Conservation (phyloP, 2,888 invertebrate species). For the Alcis repandata region DNA sequence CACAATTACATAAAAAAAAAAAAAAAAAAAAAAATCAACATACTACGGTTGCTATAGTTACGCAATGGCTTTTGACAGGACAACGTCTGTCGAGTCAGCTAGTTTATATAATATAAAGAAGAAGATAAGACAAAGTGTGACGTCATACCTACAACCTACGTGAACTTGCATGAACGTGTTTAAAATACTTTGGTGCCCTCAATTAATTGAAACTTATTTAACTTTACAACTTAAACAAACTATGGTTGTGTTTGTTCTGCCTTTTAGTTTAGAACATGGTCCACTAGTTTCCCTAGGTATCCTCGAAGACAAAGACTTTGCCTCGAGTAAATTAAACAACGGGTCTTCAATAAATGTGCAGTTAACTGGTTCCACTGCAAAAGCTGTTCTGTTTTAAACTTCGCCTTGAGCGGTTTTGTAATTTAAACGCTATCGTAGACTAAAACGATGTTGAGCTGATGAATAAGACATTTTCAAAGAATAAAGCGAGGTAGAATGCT, state of each 20-base stretch:
- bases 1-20: no score
- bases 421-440: not conserved
- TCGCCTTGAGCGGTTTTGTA: constrained; percentile 9
- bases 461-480: not conserved
- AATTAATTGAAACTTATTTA: no score
- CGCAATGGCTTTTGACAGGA: no score
- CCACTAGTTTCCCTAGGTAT: not conserved
- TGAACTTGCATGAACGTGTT: no score
- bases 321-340: constrained; percentile 24
- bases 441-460: not conserved
- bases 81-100: no score
- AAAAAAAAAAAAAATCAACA: no score
- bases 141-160: no score
- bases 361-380: constrained; percentile 15
- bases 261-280: constrained; percentile 12
- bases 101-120: no score
- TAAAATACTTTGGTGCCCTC: no score
- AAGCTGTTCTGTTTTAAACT: constrained; percentile 19
- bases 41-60: no score
- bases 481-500: not conserved
- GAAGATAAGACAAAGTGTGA: no score
- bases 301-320: constrained; percentile 19
- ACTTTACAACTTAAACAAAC: constrained; percentile 6
- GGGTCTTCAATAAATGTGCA: constrained; percentile 19
- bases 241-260: constrained; percentile 6